phyloP scores from a whole-genome alignment of 2,797 vertebrate genomes.

The Paratrypauchen microcephalus region DNA sequence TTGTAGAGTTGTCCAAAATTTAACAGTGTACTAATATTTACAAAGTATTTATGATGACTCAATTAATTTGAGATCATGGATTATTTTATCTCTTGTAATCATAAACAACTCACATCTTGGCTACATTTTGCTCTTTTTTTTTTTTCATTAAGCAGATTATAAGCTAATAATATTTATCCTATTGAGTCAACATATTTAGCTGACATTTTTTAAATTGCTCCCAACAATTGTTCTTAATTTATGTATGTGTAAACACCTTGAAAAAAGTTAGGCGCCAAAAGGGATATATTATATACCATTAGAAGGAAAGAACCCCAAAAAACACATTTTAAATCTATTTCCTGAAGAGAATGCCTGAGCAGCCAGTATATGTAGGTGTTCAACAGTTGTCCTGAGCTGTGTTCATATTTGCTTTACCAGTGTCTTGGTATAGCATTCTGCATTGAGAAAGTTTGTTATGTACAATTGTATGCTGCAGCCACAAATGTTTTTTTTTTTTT shows the following conservation, averaged over 20 bases:
- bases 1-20: slow-evolving; percentile 83
- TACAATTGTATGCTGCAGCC: slow-evolving; percentile 25
- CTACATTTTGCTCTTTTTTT: slow-evolving; percentile 55
- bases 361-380: slow-evolving; percentile 56
- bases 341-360: slow-evolving; percentile 49
- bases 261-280: slow-evolving; percentile 41
- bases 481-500: slow-evolving; percentile 14
- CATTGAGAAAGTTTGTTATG: slow-evolving; percentile 38
- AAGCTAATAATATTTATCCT: slow-evolving; percentile 78
- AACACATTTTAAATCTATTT: slow-evolving; percentile 24
- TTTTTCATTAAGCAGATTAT: slow-evolving; percentile 76
- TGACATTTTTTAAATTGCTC: slow-evolving; percentile 45
- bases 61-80: slow-evolving; percentile 51
- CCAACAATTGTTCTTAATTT: slow-evolving; percentile 57
- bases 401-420: slow-evolving; percentile 73
- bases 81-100: slow-evolving; percentile 62
- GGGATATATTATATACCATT: slow-evolving; percentile 43
- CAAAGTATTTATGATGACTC: slow-evolving; percentile 53
- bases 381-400: slow-evolving; percentile 41
- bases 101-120: slow-evolving; percentile 65
- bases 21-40: slow-evolving; percentile 76
- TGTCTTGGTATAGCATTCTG: slow-evolving; percentile 52
- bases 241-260: slow-evolving; percentile 33
- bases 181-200: slow-evolving; percentile 51
- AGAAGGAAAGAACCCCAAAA: slow-evolving; percentile 42